Evolutionary conservation across 2,113 vertebrate species (phyloP), one percentile per base, ranked within the genome.

Genomic region (Poeciliopsis occidentalis): DNA sequence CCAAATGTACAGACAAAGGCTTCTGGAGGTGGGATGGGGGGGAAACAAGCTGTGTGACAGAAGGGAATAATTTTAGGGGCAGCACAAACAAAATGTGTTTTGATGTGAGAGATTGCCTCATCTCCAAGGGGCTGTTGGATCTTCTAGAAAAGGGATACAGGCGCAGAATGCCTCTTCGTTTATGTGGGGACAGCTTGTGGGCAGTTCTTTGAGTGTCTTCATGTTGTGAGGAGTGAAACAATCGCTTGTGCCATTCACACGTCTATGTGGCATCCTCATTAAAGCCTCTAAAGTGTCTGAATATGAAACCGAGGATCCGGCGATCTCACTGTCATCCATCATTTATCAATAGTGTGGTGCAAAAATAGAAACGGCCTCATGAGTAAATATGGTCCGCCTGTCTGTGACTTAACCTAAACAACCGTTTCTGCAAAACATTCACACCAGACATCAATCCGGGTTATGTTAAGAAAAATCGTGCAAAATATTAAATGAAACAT

Each of bases 61-160:
- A 61, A 78, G 68, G 67, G 76, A 83, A 82, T 71, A 24, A 71
- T 73, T 87, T 84, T 63, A 70, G 78, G 68, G 73, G 69, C 66
- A 76, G 60, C 65, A 44, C 2, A 54, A 81, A 87, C 85, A 90
- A 93, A 87, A 82, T 69, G 31, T 70, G 79, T 88, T 81, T 85
- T 81, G 89, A 89, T 86, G 62, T 84, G 83, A 89, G 87, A 86
- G 80, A 85, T 82, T 81, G 67, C 67, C 67, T 91, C 68, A 77
- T 91, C 78, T 84, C 76, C 24, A 15, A 12, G 77, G 77, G 73
- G 88, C 86, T 80, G 67, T 19, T 17, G 67, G 75, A 79, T 78
- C 26, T 78, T 89, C 77, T 78, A 79, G 78, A 78, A 65, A 74
- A 80, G 73, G 41, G 64, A 77, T 84, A 41, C 75, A 74, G 71